A percentile compares a stretch with the other conserved stretches of the same genome.
These are phyloP conservation scores for Nebria salina DNA, from an alignment of 2,888 invertebrate genomes.

Conservation along the genomic window DNA sequence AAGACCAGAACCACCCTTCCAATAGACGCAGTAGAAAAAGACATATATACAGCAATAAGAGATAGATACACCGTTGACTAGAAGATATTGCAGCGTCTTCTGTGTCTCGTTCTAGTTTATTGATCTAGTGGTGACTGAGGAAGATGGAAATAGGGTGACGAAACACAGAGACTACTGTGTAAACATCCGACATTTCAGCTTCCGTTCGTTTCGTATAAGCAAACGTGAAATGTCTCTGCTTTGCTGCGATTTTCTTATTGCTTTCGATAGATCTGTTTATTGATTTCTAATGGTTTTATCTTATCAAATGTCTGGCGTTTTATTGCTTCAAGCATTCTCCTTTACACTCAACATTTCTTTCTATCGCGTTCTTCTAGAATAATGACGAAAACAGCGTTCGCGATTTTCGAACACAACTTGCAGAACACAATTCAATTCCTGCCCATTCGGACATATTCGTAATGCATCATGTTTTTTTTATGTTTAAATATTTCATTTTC, in stretches of 20 bases:
- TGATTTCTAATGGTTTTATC: slow-evolving; percentile 23
- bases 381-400: neutral
- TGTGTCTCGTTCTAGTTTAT: neutral
- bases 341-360: slow-evolving; percentile 2
- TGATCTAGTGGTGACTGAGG: neutral
- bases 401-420: neutral
- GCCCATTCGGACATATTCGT: no score
- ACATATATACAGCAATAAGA: neutral
- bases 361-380: neutral
- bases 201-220: slow-evolving; percentile 3
- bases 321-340: neutral
- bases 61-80: neutral
- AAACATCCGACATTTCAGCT: slow-evolving; percentile 16
- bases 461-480: no score
- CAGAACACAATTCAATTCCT: neutral
- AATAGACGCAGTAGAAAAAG: neutral
- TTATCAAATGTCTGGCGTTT: slow-evolving; percentile 11
- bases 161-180: slow-evolving; percentile 13
- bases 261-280: slow-evolving; percentile 17
- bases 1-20: neutral
- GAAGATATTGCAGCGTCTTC: neutral
- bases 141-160: neutral
- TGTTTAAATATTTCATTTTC: no score
- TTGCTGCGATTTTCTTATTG: slow-evolving; percentile 18
- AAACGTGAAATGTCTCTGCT: slow-evolving; percentile 5